Base-by-base conservation (phyloP, 2,888 invertebrate species). In the Gasteruption jaculator region DNA sequence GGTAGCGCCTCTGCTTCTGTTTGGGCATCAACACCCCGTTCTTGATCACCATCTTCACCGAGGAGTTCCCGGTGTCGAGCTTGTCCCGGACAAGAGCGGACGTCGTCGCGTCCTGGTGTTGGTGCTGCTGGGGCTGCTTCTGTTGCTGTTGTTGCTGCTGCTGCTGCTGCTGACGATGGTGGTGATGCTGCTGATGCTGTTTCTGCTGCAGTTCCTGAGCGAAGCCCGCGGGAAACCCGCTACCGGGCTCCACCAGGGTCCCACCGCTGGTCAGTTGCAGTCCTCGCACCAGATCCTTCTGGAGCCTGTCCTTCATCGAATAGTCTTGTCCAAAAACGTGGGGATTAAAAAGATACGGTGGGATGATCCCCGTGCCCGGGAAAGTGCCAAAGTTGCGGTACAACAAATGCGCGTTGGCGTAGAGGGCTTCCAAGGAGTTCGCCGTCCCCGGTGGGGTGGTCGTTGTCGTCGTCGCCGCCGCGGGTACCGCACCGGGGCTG, bases 21-120 rank as follows among this genome's bases (percentile, higher is more conserved):
- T 92, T 92, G 1, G 91, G 91, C 83, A 91, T 90, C 2, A 91
- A 73, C 1, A 91, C 83, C 0, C 91, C 91, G 59, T 91, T 91
- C 68, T 91, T 91, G 39, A 91, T 87, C 1, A 91, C 90, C 88
- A 91, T 88, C 69, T 90, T 88, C 0, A 90, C 84, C 0, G 84
- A 81, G 14, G 57, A 39, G 3, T 48, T 25, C 5, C 22, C 37
- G 2, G 53, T 54, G 5, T 50, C 53, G 2, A 57, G 19, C 14
- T 60, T 64, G 1, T 66, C 65, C 4, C 57, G 57, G 10, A 50
- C n/a, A 2, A 38, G 41, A 16, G 48, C 52, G 16, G 16, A 35
- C 20, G 40, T 16, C 19, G 50, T n/a, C 18, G 4, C 39, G 11
- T 54, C 50, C 7, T 47, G 40, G 3, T 50, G 41, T 29, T 59